Base-by-base conservation (phyloP, 2,797 vertebrate genomes). In the Tachyglossus aculeatus region DNA sequence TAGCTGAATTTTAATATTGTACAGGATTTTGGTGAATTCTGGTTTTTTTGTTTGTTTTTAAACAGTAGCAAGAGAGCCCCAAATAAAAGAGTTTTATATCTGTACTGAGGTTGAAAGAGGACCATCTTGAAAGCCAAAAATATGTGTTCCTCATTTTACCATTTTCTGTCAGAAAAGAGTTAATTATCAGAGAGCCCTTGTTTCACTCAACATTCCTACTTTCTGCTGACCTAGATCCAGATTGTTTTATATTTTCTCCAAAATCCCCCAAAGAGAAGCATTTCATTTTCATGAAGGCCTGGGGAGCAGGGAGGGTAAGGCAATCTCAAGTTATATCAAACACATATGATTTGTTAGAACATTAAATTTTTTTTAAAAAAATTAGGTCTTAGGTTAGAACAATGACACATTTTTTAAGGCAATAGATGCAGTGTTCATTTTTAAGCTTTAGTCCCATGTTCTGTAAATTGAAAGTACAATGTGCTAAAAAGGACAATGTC, bases 201-300 rank as follows among this genome's bases (percentile, higher is more conserved):
- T 80, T 65, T 43, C n/a, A 58, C 19, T 21, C 24, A 37, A 29
- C 2, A 27, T 59, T 59, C 31, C 56, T 41, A 37, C 67, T 71
- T 44, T 79, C 33, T 43, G 57, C 44, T 69, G 61, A 80, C 57
- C 27, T 52, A 60, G 33, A 77, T 82, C 59, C 10, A 3, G 41
- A 45, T 32, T 63, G n/a, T 63, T 41, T 60, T 74, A 62, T 81
- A 84, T 82, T 80, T 61, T 70, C 75, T 67, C 43, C n/a, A 54
- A 63, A 31, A 41, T 68, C 25, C 71, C 21, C 0, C 2, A 68
- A 33, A 25, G 78, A 71, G 54, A 15, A 50, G 16, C 54, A 32
- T 76, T 82, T 80, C 0, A 5, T 84, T 88, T 88, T 74, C 67
- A 74, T 18, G 56, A 34, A 57, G 21, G 47, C 62, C 62, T 9